Percentiles rank a stretch among this genome's conserved stretches.
Conservation (phyloP, 1,140 invertebrate species). For the Druon quercuslanigerum region DNA sequence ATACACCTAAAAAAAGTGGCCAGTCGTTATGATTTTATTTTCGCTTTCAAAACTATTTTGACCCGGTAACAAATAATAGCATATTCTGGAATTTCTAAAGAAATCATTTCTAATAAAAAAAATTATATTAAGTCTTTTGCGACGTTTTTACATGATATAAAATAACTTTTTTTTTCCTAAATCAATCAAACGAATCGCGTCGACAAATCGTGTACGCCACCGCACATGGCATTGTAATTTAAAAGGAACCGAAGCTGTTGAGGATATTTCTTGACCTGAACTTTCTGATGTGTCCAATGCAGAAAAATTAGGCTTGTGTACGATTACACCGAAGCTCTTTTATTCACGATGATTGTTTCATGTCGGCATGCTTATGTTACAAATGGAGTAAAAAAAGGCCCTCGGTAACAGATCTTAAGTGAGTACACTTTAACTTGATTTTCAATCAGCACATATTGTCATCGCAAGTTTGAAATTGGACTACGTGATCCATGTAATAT, state of each 20-base stretch:
- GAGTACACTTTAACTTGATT: constrained; percentile 41
- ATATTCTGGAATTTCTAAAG: no score
- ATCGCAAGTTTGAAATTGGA: constrained; percentile 48
- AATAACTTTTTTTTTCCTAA: background rate
- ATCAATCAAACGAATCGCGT: background rate
- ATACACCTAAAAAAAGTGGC: no score
- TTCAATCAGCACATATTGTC: constrained; percentile 53
- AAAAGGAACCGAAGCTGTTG: constrained; percentile 41
- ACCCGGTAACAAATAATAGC: no score
- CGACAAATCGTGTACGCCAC: constrained; percentile 57
- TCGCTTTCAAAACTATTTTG: no score
- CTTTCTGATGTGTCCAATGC: constrained; percentile 42
- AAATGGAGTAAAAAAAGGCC: constrained; percentile 58
- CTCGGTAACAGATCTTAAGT: constrained; percentile 46
- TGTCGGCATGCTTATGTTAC: constrained; percentile 62
- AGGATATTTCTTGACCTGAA: constrained; percentile 35
- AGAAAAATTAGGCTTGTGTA: constrained; percentile 43
- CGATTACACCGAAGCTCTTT: constrained; percentile 42
- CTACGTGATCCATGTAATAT: constrained; percentile 53
- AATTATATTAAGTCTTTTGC: background rate
- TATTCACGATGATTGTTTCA: constrained; percentile 43
- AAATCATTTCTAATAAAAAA: background rate
- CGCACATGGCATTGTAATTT: constrained; percentile 54
- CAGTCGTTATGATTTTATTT: no score
- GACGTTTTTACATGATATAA: background rate